phyloP scores from a whole-genome alignment of 2,797 vertebrate genomes.

The Dipus sagitta region DNA sequence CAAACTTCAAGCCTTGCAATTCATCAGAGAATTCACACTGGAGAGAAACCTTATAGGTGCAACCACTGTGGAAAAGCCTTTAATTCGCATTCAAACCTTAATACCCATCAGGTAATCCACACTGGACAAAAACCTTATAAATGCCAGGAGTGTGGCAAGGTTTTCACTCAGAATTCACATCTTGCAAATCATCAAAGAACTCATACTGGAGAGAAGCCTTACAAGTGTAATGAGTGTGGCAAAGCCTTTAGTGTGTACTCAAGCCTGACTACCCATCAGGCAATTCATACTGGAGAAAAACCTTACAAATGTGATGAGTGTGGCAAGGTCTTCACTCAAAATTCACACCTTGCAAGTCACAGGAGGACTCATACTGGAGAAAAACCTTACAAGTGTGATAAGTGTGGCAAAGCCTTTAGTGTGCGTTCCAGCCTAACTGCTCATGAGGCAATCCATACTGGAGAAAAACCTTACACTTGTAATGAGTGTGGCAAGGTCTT shows the following conservation, averaged over 20 bases:
- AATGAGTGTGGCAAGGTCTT: constrained; percentile 62
- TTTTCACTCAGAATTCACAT: constrained; percentile 63
- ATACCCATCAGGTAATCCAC: constrained; percentile 45
- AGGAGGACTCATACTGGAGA: constrained; percentile 64
- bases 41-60: constrained; percentile 59
- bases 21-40: constrained; percentile 65
- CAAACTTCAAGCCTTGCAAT: constrained; percentile 47
- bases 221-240: constrained; percentile 58
- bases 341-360: constrained; percentile 61
- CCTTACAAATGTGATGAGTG: constrained; percentile 55
- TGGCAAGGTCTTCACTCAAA: constrained; percentile 60
- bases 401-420: constrained; percentile 64
- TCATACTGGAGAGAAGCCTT: constrained; percentile 67
- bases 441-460: constrained; percentile 53
- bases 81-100: constrained; percentile 50
- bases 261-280: constrained; percentile 56
- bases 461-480: constrained; percentile 68
- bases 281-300: constrained; percentile 59
- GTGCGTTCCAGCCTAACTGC: constrained; percentile 41
- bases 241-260: constrained; percentile 66
- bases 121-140: constrained; percentile 63
- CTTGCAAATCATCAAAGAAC: constrained; percentile 63
- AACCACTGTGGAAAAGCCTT: constrained; percentile 53
- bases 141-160: constrained; percentile 62
- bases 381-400: constrained; percentile 61